Conservation (phyloP, 2,113 vertebrate species). For the Narcine bancroftii region DNA sequence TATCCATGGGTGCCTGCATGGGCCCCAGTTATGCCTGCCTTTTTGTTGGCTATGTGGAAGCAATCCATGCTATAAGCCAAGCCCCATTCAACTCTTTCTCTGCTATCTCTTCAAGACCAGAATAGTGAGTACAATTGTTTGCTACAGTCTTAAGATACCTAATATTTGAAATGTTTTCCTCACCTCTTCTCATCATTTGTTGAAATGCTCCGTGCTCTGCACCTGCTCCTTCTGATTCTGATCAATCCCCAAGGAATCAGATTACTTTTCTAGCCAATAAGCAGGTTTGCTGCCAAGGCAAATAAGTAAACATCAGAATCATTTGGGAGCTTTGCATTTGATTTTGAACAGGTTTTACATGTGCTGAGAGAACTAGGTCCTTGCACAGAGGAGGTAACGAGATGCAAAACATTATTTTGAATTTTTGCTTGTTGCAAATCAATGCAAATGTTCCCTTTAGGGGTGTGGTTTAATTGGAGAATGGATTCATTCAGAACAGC, state of each 20-base stretch:
- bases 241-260: background rate
- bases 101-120: no score
- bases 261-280: conserved; percentile 4
- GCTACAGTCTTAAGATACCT: background rate
- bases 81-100: no score
- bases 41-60: no score
- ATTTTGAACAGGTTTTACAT: background rate
- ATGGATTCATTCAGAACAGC: conserved; percentile 11
- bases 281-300: background rate
- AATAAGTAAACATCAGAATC: conserved; percentile 2
- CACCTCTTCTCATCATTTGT: background rate
- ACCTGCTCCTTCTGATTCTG: conserved; percentile 1
- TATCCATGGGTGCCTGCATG: no score
- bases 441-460: background rate
- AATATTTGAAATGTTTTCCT: background rate
- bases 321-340: background rate
- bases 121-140: background rate
- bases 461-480: background rate
- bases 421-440: background rate
- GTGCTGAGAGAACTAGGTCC: background rate
- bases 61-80: no score
- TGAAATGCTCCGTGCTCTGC: background rate
- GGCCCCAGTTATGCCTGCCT: no score
- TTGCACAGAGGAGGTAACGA: background rate
- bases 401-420: background rate